Percentiles rank a stretch among this genome's conserved stretches.
phyloP scores from a whole-genome alignment of 1,140 invertebrate genomes.

The Eurytemora carolleeae region DNA sequence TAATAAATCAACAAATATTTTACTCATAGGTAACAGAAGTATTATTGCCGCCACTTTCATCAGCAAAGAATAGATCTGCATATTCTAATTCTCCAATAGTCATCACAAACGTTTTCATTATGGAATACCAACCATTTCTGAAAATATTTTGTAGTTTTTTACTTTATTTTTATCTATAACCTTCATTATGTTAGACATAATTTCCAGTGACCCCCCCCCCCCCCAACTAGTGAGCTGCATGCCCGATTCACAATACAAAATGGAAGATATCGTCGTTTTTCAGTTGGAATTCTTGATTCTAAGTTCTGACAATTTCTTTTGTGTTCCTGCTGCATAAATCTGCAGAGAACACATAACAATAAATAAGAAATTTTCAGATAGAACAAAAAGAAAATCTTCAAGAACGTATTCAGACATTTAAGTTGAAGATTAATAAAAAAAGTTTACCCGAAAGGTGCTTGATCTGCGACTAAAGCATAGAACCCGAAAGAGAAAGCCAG shows the following conservation, averaged over 20 bases:
- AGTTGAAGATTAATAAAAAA: neutral
- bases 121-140: conserved; percentile 30
- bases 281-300: neutral
- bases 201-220: no score
- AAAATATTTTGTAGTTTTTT: conserved; percentile 16
- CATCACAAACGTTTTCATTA: conserved; percentile 65
- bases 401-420: neutral
- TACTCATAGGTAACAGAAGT: neutral
- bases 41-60: conserved; percentile 27
- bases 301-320: neutral
- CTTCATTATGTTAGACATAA: no score
- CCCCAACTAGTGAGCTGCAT: no score
- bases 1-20: no score
- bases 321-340: no score
- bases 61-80: conserved; percentile 53
- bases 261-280: neutral
- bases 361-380: neutral
- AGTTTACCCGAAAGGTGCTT: conserved; percentile 22
- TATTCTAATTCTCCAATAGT: conserved; percentile 69
- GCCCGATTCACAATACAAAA: no score
- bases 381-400: neutral
- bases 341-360: no score
- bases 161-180: conserved; percentile 2
- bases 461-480: conserved; percentile 27
- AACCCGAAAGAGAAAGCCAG: conserved; percentile 32